Base-by-base conservation (phyloP, 2,113 vertebrate genomes). In the Nothoprocta perdicaria region DNA sequence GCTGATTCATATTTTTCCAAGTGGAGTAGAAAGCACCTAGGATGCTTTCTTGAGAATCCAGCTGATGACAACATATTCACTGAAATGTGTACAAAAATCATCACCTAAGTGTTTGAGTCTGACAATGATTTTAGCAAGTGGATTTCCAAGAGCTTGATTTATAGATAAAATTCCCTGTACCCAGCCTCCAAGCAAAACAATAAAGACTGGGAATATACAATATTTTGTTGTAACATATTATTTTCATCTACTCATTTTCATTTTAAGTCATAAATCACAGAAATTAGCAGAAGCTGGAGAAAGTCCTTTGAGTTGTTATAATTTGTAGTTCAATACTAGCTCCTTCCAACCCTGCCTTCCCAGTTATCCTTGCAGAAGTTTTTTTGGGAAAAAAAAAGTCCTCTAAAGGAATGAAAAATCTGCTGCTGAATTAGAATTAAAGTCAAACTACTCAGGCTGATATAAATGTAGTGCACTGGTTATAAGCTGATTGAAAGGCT, bases 81-180 rank as follows among this genome's bases (percentile, higher is more conserved):
- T 67, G 90, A 94, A 88, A 85, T 96, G 89, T 57, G 92, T 41
- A 78, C 90, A 85, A 92, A 95, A 95, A 92, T 95, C 92, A 95
- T 94, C 92, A 91, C 92, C 78, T 88, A 94, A 95, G 85, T 91
- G 88, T 92, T 96, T 92, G 73, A 92, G 35, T 91, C 68, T 74
- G 60, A 93, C 92, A 82, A 81, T 89, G 72, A 92, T 95, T 95
- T 96, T 93, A 95, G 38, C 95, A 94, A 89, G 68, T 91, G 89
- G 90, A 72, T 94, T 95, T 95, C 85, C 91, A 95, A 71, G 82
- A 85, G 65, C 80, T 94, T 94, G 93, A 95, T 96, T 89, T 92
- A 95, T 80, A 94, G 93, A 94, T 91, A 67, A 92, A 94, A 83
- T 83, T 91, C 81, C 65, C 33, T 29, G 65, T 58, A 89, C 21